Base-by-base conservation (phyloP, 2,888 invertebrate species). In the Aphelenchoides bicaudatus region DNA sequence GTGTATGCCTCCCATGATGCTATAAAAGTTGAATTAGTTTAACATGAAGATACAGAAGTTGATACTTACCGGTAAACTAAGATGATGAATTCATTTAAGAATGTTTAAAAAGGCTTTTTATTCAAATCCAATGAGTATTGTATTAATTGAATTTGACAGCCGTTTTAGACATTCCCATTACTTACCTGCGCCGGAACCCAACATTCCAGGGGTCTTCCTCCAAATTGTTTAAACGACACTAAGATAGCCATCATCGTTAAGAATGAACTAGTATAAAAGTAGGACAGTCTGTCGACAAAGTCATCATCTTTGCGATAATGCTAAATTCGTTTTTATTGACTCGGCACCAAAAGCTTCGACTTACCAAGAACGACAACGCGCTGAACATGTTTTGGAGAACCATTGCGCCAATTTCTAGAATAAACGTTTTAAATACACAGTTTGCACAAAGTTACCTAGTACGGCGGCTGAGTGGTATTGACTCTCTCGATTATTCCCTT, bases 1-100 rank as follows among this genome's bases (percentile, higher is more conserved):
- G 83, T 80, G 72, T 83, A 83, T 62, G 82, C 81, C 59, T 82
- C 81, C 78, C 83, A 83, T 21, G 81, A 81, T 29, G 80, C 80
- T 4, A 82, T 82, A 73, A 83, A 83, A n/a, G n/a, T n/a, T n/a
- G n/a, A n/a, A n/a, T n/a, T n/a, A n/a, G n/a, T n/a, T n/a, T n/a
- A n/a, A n/a, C n/a, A n/a, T n/a, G n/a, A n/a, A n/a, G n/a, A n/a
- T n/a, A n/a, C n/a, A n/a, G n/a, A n/a, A n/a, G n/a, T n/a, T n/a
- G n/a, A n/a, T n/a, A n/a, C n/a, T n/a, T n/a, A n/a, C n/a, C n/a
- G n/a, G n/a, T n/a, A n/a, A n/a, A n/a, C n/a, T n/a, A n/a, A n/a
- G n/a, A n/a, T n/a, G n/a, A n/a, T n/a, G n/a, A n/a, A n/a, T n/a
- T n/a, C n/a, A n/a, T n/a, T n/a, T n/a, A n/a, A n/a, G n/a, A n/a